Conservation (phyloP, 2,888 invertebrate genomes). For the Bembecia ichneumoniformis region DNA sequence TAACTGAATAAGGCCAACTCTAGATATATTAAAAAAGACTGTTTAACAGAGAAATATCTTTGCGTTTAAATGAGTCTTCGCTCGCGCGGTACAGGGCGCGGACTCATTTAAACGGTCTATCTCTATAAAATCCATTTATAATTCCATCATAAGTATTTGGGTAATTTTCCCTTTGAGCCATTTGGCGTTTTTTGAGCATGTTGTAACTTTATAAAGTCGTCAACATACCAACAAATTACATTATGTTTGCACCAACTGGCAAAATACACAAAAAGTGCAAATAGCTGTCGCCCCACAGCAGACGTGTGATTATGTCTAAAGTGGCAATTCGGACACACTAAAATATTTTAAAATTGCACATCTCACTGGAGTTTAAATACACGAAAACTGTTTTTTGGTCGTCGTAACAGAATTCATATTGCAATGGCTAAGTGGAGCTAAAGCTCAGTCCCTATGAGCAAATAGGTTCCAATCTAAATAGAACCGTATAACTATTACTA, state of each 20-base stretch:
- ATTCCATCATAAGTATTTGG: no score
- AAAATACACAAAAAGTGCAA: constrained; percentile 48
- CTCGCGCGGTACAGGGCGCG: no score
- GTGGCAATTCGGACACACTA: constrained; percentile 42
- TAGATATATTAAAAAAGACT: no score
- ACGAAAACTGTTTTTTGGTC: background rate
- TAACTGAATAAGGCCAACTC: no score
- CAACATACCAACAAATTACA: constrained; percentile 31
- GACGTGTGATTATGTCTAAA: constrained; percentile 41
- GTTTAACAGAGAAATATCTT: no score
- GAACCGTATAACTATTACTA: background rate
- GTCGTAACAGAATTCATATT: background rate
- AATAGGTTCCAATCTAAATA: background rate
- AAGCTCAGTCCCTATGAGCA: background rate
- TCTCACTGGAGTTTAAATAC: background rate
- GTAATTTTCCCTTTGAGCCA: background rate
- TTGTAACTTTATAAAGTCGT: constrained; percentile 17
- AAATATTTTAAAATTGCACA: constrained; percentile 19
- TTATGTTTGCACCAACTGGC: constrained; percentile 40
- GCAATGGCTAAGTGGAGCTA: background rate
- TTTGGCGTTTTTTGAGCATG: background rate
- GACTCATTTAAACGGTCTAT: no score
- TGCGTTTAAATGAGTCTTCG: no score
- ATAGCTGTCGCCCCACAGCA: constrained; percentile 37
- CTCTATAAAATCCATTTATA: no score